phyloP scores from a whole-genome alignment of 2,888 invertebrate species.

The Synergus laeviventris region DNA sequence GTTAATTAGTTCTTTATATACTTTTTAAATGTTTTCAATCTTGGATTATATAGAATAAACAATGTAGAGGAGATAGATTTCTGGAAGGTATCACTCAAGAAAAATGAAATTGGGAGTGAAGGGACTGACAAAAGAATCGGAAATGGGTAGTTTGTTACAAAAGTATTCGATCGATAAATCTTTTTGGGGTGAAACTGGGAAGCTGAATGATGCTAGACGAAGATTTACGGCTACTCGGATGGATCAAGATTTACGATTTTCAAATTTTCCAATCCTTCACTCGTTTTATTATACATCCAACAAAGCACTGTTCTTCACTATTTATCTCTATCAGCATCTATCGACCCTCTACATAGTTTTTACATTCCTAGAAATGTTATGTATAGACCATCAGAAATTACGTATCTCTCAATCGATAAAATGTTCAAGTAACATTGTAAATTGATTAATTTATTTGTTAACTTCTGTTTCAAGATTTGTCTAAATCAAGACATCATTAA shows the following conservation, averaged over 20 bases:
- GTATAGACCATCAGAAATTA: neutral
- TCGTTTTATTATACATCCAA: conserved; percentile 14
- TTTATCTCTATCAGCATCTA: neutral
- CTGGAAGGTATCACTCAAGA: neutral
- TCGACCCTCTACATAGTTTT: neutral
- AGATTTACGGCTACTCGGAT: neutral
- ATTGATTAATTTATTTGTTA: neutral
- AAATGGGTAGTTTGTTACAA: neutral
- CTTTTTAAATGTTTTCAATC: no score
- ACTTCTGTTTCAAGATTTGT: neutral
- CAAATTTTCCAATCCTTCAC: neutral
- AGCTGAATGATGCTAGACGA: neutral
- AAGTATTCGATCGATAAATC: neutral
- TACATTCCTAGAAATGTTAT: neutral
- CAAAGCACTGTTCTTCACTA: neutral
- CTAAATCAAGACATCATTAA: no score
- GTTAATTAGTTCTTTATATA: no score
- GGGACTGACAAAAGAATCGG: neutral
- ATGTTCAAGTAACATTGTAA: neutral
- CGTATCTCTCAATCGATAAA: no score
- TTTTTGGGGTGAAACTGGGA: neutral
- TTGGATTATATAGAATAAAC: neutral
- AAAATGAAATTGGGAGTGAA: neutral
- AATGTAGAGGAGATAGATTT: neutral
- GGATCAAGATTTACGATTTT: conserved; percentile 12